Evolutionary conservation across 2,888 invertebrate species (phyloP).

Genomic region (Ernsta delagoae): DNA sequence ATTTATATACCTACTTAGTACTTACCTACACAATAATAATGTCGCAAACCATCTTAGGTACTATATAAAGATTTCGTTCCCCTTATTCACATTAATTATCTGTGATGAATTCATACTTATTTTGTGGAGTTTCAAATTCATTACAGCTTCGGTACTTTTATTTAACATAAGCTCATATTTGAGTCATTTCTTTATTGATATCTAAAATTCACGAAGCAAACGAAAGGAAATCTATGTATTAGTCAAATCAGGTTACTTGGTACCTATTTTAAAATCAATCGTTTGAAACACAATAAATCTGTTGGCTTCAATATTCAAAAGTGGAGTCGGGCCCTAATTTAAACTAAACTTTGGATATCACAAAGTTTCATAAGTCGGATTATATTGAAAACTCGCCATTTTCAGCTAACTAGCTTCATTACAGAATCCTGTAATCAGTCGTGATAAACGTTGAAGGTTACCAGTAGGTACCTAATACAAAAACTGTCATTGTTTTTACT

Average conservation of each 20-base stretch:
- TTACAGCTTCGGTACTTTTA: too few species aligned
- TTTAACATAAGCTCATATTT: too few species aligned
- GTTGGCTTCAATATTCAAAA: slow-evolving; percentile 9
- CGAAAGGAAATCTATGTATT: background rate
- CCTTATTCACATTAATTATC: too few species aligned
- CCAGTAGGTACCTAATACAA: background rate
- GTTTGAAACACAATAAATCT: slow-evolving; percentile 2
- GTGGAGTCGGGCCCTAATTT: background rate
- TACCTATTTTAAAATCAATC: background rate
- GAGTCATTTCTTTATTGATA: too few species aligned
- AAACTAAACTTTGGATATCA: slow-evolving; percentile 16
- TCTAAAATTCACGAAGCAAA: background rate
- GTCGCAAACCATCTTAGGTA: too few species aligned
- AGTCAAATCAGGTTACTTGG: background rate
- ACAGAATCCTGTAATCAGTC: background rate
- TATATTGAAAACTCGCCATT: slow-evolving; percentile 21
- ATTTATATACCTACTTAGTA: too few species aligned
- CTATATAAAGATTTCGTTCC: too few species aligned
- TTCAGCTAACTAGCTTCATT: background rate
- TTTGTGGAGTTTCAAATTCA: too few species aligned
- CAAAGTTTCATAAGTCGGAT: slow-evolving; percentile 1
- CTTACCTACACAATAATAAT: too few species aligned
- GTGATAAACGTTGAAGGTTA: background rate
- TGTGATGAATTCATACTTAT: too few species aligned
- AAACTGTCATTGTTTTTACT: too few species aligned